phyloP scores from a whole-genome alignment of 2,113 vertebrate species.

The Xenopus borealis region DNA sequence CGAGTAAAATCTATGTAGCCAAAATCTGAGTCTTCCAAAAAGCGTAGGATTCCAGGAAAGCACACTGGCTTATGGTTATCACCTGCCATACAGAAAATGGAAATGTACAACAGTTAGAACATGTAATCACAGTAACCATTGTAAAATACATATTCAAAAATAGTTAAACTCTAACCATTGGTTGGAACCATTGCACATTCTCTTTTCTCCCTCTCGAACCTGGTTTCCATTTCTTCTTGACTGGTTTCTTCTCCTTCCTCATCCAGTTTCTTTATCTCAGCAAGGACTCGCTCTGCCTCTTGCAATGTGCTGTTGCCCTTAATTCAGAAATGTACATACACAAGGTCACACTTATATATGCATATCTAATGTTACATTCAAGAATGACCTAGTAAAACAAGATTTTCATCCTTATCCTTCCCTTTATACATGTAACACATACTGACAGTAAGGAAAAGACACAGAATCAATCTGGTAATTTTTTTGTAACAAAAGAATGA shows the following conservation, averaged over 20 bases:
- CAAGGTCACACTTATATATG: too few relatives aligned
- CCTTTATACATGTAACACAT: too few relatives aligned
- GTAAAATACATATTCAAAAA: too few relatives aligned
- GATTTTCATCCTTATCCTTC: too few relatives aligned
- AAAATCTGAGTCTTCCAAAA: constrained; percentile 87
- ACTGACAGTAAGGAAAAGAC: too few relatives aligned
- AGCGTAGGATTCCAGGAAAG: constrained; percentile 73
- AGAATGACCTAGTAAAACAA: too few relatives aligned
- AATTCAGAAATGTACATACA: not conserved
- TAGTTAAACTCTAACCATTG: constrained; percentile 64
- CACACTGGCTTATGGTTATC: constrained; percentile 50
- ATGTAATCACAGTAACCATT: too few relatives aligned
- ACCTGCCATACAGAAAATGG: constrained; percentile 7
- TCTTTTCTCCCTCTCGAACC: constrained; percentile 87
- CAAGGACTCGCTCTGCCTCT: constrained; percentile 85
- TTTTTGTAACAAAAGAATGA: too few relatives aligned
- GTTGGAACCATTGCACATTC: constrained; percentile 81
- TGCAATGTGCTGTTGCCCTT: constrained; percentile 69
- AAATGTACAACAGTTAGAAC: not conserved
- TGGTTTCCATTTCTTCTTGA: constrained; percentile 88
- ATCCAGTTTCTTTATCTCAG: constrained; percentile 84
- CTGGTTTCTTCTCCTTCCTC: constrained; percentile 77
- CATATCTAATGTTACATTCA: too few relatives aligned
- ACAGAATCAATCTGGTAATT: too few relatives aligned
- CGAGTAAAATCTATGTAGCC: constrained; percentile 92